Evolutionary conservation across 2,888 invertebrate genomes (phyloP).

Genomic region (Alitta virens): DNA sequence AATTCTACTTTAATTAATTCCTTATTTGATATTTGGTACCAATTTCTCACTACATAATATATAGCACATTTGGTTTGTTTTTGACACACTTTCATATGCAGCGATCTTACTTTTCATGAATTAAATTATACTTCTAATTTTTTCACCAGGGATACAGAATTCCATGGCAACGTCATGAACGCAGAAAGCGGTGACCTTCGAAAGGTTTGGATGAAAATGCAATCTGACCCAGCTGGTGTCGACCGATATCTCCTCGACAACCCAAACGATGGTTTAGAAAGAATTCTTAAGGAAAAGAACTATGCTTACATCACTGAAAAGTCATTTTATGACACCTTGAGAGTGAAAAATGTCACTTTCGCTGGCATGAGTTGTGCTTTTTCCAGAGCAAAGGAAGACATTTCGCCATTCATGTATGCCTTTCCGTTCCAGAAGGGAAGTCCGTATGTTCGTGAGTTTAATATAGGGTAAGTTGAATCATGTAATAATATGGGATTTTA

Average conservation of each 20-base stretch:
- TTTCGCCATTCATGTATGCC: conserved; percentile 13
- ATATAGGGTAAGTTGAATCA: not conserved
- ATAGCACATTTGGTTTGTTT: too few relatives aligned
- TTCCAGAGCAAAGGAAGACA: conserved; percentile 11
- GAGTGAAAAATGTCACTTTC: not conserved
- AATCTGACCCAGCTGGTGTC: not conserved
- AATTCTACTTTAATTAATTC: too few relatives aligned
- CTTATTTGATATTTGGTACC: too few relatives aligned
- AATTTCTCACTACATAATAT: too few relatives aligned
- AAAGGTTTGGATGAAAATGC: conserved; percentile 12
- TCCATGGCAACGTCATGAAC: not conserved
- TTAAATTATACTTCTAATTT: too few relatives aligned
- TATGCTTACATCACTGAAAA: conserved; percentile 20
- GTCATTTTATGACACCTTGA: conserved; percentile 14
- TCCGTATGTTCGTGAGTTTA: conserved; percentile 15
- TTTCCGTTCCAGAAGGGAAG: conserved; percentile 26
- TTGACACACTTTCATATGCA: too few relatives aligned
- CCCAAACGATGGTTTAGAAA: not conserved
- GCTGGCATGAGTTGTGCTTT: conserved; percentile 14
- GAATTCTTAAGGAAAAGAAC: conserved; percentile 1
- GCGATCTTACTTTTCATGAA: too few relatives aligned
- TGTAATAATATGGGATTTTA: not conserved
- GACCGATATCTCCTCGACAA: too few relatives aligned
- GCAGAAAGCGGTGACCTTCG: conserved; percentile 7
- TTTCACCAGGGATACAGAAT: too few relatives aligned